Percentiles rank a stretch among this genome's conserved stretches.
phyloP scores from a whole-genome alignment of 1,140 invertebrate species.

The Drosophila truncata region DNA sequence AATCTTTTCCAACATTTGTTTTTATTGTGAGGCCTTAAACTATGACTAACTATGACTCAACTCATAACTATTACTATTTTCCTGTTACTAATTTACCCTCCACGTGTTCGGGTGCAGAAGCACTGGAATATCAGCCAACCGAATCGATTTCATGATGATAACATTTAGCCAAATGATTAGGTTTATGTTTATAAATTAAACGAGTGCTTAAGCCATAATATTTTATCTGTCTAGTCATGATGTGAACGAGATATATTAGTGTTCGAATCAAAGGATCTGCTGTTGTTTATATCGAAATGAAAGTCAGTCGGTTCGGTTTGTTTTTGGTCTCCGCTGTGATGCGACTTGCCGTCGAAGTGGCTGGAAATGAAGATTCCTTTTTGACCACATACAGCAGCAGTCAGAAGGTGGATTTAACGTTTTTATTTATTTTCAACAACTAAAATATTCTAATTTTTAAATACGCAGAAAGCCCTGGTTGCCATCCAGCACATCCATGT shows the following conservation, averaged over 20 bases:
- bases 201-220: not conserved
- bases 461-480: constrained; percentile 8
- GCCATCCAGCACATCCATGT: constrained; percentile 24
- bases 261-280: constrained; percentile 4
- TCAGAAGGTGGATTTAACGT: constrained; percentile 2
- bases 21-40: not conserved
- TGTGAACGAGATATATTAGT: not conserved
- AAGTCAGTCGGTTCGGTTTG: constrained; percentile 22
- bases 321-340: constrained; percentile 6
- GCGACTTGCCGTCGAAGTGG: not conserved
- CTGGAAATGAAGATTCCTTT: not conserved
- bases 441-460: not conserved
- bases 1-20: too few species aligned
- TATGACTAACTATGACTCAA: constrained; percentile 1
- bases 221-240: constrained; percentile 1
- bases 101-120: not conserved
- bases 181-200: constrained; percentile 10
- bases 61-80: not conserved
- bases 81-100: not conserved
- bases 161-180: constrained; percentile 23
- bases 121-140: not conserved
- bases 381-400: not conserved
- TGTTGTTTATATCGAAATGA: constrained; percentile 35
- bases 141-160: constrained; percentile 21
- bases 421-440: not conserved